phyloP scores from a whole-genome alignment of 2,113 vertebrate genomes.

The Esox niger region DNA sequence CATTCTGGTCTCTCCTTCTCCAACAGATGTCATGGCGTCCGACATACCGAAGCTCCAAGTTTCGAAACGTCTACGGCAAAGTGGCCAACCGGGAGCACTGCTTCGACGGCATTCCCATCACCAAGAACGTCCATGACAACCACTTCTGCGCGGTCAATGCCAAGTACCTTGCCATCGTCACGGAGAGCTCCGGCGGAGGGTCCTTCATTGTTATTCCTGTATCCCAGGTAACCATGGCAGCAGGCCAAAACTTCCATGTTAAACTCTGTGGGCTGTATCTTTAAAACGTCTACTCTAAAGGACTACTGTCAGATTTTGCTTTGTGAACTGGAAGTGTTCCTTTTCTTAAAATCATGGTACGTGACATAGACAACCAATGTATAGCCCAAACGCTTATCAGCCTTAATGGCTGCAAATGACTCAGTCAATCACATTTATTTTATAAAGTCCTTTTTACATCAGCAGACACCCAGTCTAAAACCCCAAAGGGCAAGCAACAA shows the following conservation, averaged over 20 bases:
- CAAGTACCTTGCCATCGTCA: constrained; percentile 92
- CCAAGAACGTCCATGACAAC: constrained; percentile 98
- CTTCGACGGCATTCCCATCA: constrained; percentile 95
- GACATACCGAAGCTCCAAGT: constrained; percentile 98
- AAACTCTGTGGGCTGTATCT: background rate
- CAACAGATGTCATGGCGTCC: constrained; percentile 98
- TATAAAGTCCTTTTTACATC: no score
- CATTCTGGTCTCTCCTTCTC: background rate
- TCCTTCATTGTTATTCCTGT: constrained; percentile 92
- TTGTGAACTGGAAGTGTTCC: no score
- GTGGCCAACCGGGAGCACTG: constrained; percentile 92
- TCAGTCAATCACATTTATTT: no score
- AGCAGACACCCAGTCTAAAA: no score
- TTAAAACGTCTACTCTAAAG: background rate
- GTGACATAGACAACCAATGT: no score
- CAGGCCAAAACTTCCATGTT: background rate
- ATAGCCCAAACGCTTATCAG: no score
- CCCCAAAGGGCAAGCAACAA: no score
- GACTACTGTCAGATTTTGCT: no score
- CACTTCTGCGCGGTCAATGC: constrained; percentile 96
- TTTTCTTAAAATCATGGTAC: no score
- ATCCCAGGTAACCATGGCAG: constrained; percentile 78
- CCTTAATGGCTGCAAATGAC: no score
- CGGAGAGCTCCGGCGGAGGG: constrained; percentile 89
- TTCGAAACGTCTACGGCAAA: constrained; percentile 97